Evolutionary conservation across 2,113 vertebrate genomes (phyloP).

Genomic region (Megaceryle maxima): DNA sequence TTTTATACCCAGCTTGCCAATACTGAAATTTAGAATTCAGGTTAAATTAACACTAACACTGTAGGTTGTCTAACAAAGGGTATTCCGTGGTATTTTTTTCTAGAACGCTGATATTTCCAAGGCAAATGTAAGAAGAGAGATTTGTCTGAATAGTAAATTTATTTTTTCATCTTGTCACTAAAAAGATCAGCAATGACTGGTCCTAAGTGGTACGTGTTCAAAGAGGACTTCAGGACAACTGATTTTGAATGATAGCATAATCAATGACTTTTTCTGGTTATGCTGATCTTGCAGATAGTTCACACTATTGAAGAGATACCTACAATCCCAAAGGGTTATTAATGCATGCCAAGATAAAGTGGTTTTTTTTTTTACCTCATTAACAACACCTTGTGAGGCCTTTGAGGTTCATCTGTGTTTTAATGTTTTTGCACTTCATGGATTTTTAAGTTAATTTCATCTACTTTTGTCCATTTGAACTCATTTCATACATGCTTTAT

Average conservation of each 20-base stretch:
- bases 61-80: background rate
- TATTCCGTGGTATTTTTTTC: background rate
- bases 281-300: conserved; percentile 35
- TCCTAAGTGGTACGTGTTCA: background rate
- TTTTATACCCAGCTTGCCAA: background rate
- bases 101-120: conserved; percentile 14
- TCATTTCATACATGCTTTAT: background rate
- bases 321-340: background rate
- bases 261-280: background rate
- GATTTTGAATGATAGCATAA: conserved; percentile 58
- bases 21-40: background rate
- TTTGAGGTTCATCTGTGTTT: background rate
- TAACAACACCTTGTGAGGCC: background rate
- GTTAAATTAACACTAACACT: background rate
- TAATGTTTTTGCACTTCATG: background rate
- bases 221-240: conserved; percentile 33
- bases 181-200: background rate
- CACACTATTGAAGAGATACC: background rate
- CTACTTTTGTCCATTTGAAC: background rate
- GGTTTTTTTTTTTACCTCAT: background rate
- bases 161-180: background rate
- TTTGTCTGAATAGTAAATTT: conserved; percentile 50
- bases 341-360: background rate
- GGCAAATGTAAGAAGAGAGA: conserved; percentile 10
- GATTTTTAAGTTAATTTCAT: conserved; percentile 36